Conservation (phyloP, 2,888 invertebrate genomes). For the Hyppa rectilinea region DNA sequence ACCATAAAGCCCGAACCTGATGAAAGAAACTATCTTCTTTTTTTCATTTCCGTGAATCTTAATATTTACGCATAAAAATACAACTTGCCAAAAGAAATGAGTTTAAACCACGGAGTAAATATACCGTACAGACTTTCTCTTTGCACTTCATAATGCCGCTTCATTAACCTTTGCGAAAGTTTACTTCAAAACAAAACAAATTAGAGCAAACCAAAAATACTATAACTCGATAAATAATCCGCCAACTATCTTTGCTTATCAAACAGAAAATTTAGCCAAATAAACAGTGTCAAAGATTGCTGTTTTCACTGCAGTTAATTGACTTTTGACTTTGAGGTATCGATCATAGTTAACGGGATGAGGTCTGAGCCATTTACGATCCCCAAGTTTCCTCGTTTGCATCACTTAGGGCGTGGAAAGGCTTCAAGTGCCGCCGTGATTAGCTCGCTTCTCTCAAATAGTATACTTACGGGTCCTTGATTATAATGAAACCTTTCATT, state of each 20-base stretch:
- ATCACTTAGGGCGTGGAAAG: conserved; percentile 85
- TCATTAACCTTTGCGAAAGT: conserved; percentile 36
- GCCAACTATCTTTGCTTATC: conserved; percentile 21
- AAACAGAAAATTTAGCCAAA: conserved; percentile 39
- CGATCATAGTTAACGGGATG: conserved; percentile 85
- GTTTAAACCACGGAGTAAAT: conserved; percentile 8
- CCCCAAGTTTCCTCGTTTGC: conserved; percentile 87
- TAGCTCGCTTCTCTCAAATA: conserved; percentile 75
- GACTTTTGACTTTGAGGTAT: conserved; percentile 83
- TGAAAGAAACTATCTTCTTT: not conserved
- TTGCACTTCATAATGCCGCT: conserved; percentile 33
- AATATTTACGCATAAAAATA: conserved; percentile 13
- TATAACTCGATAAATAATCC: conserved; percentile 32
- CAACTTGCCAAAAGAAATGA: conserved; percentile 10
- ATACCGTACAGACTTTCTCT: not conserved
- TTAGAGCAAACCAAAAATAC: conserved; percentile 23
- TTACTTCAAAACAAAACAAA: conserved; percentile 36
- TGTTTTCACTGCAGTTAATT: conserved; percentile 72
- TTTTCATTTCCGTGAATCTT: not conserved
- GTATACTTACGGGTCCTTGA: conserved; percentile 73
- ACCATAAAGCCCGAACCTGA: conserved; percentile 3
- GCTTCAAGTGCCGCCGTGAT: conserved; percentile 82
- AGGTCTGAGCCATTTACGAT: conserved; percentile 83
- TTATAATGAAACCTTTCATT: conserved; percentile 77
- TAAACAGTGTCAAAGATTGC: conserved; percentile 56